Evolutionary conservation across 2,888 invertebrate species (phyloP).

Genomic region (Lasioglossum morio): DNA sequence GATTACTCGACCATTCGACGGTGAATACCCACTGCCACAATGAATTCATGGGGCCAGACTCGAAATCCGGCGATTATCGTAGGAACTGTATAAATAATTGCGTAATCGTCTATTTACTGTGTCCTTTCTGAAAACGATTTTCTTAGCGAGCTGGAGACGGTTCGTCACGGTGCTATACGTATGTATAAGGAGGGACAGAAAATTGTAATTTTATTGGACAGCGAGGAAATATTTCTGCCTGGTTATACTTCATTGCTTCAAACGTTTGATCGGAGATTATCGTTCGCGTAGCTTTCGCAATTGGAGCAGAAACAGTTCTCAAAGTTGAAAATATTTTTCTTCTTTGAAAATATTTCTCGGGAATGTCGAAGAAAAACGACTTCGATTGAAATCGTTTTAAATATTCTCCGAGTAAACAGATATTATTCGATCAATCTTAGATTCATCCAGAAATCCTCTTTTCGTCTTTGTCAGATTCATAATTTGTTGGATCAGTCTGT

Average conservation of each 20-base stretch:
- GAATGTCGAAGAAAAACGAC: too few species aligned
- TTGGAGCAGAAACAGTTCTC: neutral
- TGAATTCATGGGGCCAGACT: neutral
- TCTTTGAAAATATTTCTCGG: neutral
- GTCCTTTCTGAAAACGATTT: neutral
- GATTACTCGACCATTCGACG: constrained; percentile 29
- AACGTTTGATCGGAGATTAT: too few species aligned
- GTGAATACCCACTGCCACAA: neutral
- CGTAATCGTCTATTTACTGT: neutral
- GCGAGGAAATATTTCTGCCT: too few species aligned
- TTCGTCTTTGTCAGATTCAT: neutral
- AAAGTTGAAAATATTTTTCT: neutral
- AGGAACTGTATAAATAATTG: neutral
- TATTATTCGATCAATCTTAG: too few species aligned
- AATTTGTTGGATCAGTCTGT: neutral
- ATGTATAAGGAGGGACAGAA: neutral
- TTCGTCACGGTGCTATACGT: neutral
- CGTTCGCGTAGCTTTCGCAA: neutral
- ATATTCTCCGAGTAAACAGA: too few species aligned
- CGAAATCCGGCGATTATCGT: neutral
- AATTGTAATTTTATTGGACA: neutral
- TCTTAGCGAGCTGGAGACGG: neutral
- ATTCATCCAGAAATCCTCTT: too few species aligned
- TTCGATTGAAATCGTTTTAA: too few species aligned
- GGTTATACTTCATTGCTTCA: too few species aligned